Base-by-base conservation (phyloP, 2,113 vertebrate genomes). In the Helogale parvula region DNA sequence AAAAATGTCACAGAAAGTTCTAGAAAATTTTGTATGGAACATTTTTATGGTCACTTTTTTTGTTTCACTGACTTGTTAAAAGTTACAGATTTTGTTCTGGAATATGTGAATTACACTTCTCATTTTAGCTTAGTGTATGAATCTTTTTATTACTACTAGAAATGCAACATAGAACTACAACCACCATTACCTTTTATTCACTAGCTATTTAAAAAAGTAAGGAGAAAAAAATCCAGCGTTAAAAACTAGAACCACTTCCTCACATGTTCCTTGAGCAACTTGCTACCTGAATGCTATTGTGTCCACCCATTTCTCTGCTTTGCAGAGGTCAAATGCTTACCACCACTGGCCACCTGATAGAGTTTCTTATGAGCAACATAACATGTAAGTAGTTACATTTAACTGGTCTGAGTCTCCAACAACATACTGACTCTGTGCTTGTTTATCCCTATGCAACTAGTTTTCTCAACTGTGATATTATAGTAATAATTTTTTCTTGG, bases 111-210 rank as follows among this genome's bases (percentile, higher is more conserved):
- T 54, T 80, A 97, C 83, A 76, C 72, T 31, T 89, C 8, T 4
- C 7, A 94, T 45, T 86, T 84, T 93, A 96, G 38, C 17, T 96
- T 27, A 66, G 66, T 33, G 3, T 57, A 84, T 94, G 41, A 88
- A 94, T 96, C 27, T 90, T 92, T 92, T 92, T 57, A 69, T 94
- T 97, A 71, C 41, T 29, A 31, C 25, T 87, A 83, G 38, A 94
- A 96, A 93, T 7, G 65, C 29, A 83, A 15, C 19, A 84, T 88
- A 31, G 47, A 38, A 81, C 45, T 25, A 94, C 27, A 74, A 35
- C 2, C 33, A 27, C 16, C 31, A 86, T 25, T 92, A 31, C 2
- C 14, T 6, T 85, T 72, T 88, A 72, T 23, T 33, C 41, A 86
- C 6, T 8, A 52, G 33, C 11, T 50, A 52, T 89, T 94, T 85